A percentile compares a stretch with the other conserved stretches of the same genome.
Conservation (phyloP, 2,888 invertebrate genomes). For the Callyntrura sp. region DNA sequence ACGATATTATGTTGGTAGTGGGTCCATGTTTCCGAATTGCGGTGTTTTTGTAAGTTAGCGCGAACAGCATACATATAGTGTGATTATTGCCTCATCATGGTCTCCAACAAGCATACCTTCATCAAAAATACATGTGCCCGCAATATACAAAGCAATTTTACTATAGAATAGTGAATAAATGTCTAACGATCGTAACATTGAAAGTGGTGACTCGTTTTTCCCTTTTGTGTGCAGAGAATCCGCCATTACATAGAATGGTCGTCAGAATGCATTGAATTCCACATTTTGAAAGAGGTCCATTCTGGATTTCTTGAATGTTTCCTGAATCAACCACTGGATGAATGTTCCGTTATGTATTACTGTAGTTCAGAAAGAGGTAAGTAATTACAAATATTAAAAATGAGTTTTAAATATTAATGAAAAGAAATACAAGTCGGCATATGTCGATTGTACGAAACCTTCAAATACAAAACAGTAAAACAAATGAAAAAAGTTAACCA, state of each 20-base stretch:
- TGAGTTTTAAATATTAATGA: too few species aligned
- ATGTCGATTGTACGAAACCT: too few species aligned
- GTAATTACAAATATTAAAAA: too few species aligned
- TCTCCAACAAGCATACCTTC: neutral
- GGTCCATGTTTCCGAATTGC: neutral
- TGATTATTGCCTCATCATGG: neutral
- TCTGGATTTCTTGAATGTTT: slow-evolving; percentile 90
- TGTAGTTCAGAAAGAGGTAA: slow-evolving; percentile 82
- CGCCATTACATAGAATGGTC: slow-evolving; percentile 93
- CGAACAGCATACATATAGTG: neutral
- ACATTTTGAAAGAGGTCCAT: slow-evolving; percentile 90
- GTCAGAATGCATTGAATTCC: slow-evolving; percentile 90
- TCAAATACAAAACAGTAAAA: too few species aligned
- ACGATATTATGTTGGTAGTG: neutral
- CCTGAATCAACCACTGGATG: slow-evolving; percentile 85
- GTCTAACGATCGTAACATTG: neutral
- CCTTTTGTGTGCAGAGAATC: slow-evolving; percentile 85
- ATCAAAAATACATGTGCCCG: neutral
- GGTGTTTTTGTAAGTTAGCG: too few species aligned
- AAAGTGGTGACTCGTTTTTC: neutral
- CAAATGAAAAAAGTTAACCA: too few species aligned
- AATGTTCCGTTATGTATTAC: slow-evolving; percentile 83
- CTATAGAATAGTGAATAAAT: neutral
- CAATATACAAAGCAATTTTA: neutral
- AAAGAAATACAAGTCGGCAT: too few species aligned